Percentiles rank a stretch among this genome's conserved stretches.
phyloP scores from a whole-genome alignment of 2,888 invertebrate species.

The Drosophila austrosaltans region DNA sequence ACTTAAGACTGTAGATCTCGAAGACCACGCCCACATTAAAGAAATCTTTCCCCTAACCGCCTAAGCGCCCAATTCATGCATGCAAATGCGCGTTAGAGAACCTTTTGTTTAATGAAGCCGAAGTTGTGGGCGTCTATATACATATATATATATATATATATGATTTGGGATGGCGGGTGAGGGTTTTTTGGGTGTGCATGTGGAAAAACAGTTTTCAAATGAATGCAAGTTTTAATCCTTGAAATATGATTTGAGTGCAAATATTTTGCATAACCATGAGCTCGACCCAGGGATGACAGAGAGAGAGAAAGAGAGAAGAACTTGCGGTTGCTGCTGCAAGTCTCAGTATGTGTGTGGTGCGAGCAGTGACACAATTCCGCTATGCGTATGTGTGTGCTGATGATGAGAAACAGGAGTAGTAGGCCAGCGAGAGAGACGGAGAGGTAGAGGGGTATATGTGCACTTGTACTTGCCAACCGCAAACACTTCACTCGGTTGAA shows the following conservation, averaged over 20 bases:
- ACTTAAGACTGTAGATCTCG: conserved; percentile 38
- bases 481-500: conserved; percentile 76
- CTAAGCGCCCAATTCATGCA: conserved; percentile 38
- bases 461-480: conserved; percentile 77
- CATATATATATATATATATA: not conserved
- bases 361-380: conserved; percentile 46
- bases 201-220: conserved; percentile 76
- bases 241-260: conserved; percentile 80
- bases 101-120: conserved; percentile 76
- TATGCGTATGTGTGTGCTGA: conserved; percentile 38
- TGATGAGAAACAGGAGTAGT: conserved; percentile 3
- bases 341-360: conserved; percentile 38
- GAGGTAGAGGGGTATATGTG: conserved; percentile 32
- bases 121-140: conserved; percentile 53
- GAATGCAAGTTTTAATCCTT: conserved; percentile 79
- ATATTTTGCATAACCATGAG: conserved; percentile 79
- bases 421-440: not conserved
- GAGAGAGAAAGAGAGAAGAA: not conserved
- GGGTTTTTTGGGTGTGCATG: conserved; percentile 53
- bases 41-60: not conserved
- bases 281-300: conserved; percentile 55
- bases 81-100: conserved; percentile 55
- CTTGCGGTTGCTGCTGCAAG: conserved; percentile 30
- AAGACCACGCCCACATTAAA: not conserved
- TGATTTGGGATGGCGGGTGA: not conserved